phyloP scores from a whole-genome alignment of 2,113 vertebrate species.

The Seriola aureovittata region DNA sequence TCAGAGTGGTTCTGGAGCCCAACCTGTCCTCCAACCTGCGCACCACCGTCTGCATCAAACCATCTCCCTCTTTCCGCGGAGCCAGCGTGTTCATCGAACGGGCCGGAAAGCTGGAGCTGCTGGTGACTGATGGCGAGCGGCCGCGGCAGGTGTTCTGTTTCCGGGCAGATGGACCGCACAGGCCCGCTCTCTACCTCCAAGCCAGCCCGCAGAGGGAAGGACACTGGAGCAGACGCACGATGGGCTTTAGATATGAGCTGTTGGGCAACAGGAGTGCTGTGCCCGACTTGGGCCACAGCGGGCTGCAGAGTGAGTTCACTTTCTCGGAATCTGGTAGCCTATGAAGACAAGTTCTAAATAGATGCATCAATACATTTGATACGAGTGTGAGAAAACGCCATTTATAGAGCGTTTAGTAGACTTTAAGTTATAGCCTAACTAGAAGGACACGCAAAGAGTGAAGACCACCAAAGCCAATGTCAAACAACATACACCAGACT shows the following conservation, averaged over 20 bases:
- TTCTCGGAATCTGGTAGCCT: no score
- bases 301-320: slow-evolving; percentile 72
- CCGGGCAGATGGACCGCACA: slow-evolving; percentile 56
- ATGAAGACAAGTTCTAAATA: background rate
- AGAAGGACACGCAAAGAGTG: no score
- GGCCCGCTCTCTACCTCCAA: slow-evolving; percentile 86
- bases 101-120: slow-evolving; percentile 76
- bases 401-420: background rate
- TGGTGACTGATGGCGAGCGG: slow-evolving; percentile 67
- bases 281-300: slow-evolving; percentile 41
- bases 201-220: slow-evolving; percentile 78
- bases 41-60: slow-evolving; percentile 84
- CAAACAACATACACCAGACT: no score
- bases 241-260: slow-evolving; percentile 87
- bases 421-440: no score
- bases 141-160: slow-evolving; percentile 83
- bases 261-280: slow-evolving; percentile 73
- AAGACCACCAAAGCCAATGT: no score
- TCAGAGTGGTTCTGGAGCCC: slow-evolving; percentile 85
- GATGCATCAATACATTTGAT: background rate
- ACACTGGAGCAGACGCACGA: slow-evolving; percentile 71
- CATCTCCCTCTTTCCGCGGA: slow-evolving; percentile 75
- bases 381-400: background rate
- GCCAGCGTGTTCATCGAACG: slow-evolving; percentile 84
- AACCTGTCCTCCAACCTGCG: slow-evolving; percentile 71